Conservation (phyloP, 2,888 invertebrate species). For the Shargacucullia verbasci region DNA sequence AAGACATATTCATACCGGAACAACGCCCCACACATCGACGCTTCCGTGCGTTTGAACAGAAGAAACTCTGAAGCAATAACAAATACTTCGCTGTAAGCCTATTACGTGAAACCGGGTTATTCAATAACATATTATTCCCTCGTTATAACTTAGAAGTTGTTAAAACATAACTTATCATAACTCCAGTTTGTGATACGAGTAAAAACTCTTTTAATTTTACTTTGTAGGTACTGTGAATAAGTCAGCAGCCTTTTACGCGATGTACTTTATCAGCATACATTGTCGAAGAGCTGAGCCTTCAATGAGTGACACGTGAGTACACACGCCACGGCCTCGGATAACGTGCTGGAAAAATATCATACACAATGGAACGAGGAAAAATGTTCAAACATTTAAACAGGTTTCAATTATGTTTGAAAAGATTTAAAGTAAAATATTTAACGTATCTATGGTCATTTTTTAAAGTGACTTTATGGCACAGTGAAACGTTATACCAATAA, state of each 20-base stretch:
- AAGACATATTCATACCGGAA: slow-evolving; percentile 25
- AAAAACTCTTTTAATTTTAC: slow-evolving; percentile 31
- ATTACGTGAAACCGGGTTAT: slow-evolving; percentile 35
- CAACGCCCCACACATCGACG: slow-evolving; percentile 28
- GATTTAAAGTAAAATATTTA: slow-evolving; percentile 3
- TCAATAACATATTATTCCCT: slow-evolving; percentile 35
- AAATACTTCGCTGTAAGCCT: slow-evolving; percentile 44
- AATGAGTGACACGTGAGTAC: slow-evolving; percentile 49
- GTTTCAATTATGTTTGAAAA: slow-evolving; percentile 17
- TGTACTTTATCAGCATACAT: slow-evolving; percentile 45
- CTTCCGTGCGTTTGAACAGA: slow-evolving; percentile 34
- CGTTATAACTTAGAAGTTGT: slow-evolving; percentile 16
- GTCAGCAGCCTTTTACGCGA: slow-evolving; percentile 30
- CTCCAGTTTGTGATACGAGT: slow-evolving; percentile 10
- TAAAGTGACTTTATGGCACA: too few species aligned
- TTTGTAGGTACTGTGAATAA: slow-evolving; percentile 30
- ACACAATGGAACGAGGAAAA: slow-evolving; percentile 36
- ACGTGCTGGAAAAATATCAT: slow-evolving; percentile 46
- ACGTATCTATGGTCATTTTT: too few species aligned
- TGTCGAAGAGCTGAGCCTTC: slow-evolving; percentile 49
- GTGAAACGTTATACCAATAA: too few species aligned
- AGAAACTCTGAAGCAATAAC: slow-evolving; percentile 47
- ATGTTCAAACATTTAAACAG: slow-evolving; percentile 26
- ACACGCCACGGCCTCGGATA: slow-evolving; percentile 44
- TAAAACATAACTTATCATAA: too few species aligned